Base-by-base conservation (phyloP, 2,797 vertebrate species). In the Periophthalmus magnuspinnatus region DNA sequence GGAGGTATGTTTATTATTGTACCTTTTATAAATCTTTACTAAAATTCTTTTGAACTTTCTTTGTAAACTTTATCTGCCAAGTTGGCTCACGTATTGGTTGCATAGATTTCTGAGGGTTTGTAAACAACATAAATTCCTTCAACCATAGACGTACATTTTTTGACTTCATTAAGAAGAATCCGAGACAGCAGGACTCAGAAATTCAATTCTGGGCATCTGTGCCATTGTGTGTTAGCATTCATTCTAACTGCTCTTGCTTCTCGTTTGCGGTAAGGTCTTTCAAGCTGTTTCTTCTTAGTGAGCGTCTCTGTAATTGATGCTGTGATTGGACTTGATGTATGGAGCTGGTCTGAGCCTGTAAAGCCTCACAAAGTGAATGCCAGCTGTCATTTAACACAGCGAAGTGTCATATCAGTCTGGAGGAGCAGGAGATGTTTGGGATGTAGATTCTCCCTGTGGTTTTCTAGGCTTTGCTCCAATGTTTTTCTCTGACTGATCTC, bases 381-480 rank as follows among this genome's bases (percentile, higher is more conserved):
- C 65, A 68, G 68, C 52, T 69, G 68, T 78, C 65, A 10, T 71
- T 76, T 55, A 14, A 52, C 57, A 55, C 60, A 45, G 71, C 67
- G 74, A 45, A 13, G 48, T 70, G 69, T 78, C 58, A 17, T 59
- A 14, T 79, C 71, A 6, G 28, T 66, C 47, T 74, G 76, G 47
- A 72, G 34, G 6, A 45, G 0, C 7, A 50, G 45, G 61, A 71
- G 76, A 77, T 56, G 68, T 47, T 60, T 59, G 67, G 60, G 67
- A 76, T 65, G 68, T 72, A 74, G 70, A 67, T 75, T 83, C 56
- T 68, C 24, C 59, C 63, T 75, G 77, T 61, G 78, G 81, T 77
- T 64, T 78, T 75, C 79, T 52, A 73, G 84, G 86, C 80, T 45
- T 28, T 54, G 50, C 9, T 83, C 81, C 84, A 83, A 19, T 6